Percentiles rank a stretch among this genome's conserved stretches.
Evolutionary conservation across 1,140 invertebrate species (phyloP).

Genomic region (Drosophila nebulosa): DNA sequence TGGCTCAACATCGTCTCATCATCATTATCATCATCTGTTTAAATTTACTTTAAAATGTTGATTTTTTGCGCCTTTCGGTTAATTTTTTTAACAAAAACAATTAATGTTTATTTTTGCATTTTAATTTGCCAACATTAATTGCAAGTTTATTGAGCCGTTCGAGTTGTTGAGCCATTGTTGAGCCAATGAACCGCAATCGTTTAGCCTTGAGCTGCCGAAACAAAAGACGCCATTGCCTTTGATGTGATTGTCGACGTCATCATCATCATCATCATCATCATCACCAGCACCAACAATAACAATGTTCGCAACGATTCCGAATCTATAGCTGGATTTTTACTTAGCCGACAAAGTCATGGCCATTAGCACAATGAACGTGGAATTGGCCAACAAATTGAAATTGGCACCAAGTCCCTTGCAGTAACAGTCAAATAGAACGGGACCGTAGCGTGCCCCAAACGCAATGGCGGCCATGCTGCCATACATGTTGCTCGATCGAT

Average conservation of each 20-base stretch:
- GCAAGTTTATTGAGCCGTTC: constrained; percentile 72
- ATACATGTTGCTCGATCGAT: constrained; percentile 56
- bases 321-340: not conserved
- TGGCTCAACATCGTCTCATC: not conserved
- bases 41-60: not conserved
- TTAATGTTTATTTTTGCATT: constrained; percentile 80
- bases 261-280: not conserved
- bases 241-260: not conserved
- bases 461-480: constrained; percentile 58
- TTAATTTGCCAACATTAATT: constrained; percentile 79
- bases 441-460: constrained; percentile 53
- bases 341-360: constrained; percentile 53
- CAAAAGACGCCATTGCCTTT: not conserved
- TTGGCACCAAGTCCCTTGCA: constrained; percentile 45
- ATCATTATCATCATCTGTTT: not conserved
- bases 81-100: constrained; percentile 53
- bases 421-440: constrained; percentile 58
- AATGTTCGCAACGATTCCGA: not conserved
- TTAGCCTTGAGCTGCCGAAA: constrained; percentile 53
- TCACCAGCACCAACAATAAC: not conserved
- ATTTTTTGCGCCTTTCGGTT: not conserved
- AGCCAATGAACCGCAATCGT: constrained; percentile 61
- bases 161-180: constrained; percentile 25
- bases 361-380: constrained; percentile 53
- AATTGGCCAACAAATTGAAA: constrained; percentile 50